phyloP scores from a whole-genome alignment of 2,113 vertebrate genomes.

The Paratilapia polleni region DNA sequence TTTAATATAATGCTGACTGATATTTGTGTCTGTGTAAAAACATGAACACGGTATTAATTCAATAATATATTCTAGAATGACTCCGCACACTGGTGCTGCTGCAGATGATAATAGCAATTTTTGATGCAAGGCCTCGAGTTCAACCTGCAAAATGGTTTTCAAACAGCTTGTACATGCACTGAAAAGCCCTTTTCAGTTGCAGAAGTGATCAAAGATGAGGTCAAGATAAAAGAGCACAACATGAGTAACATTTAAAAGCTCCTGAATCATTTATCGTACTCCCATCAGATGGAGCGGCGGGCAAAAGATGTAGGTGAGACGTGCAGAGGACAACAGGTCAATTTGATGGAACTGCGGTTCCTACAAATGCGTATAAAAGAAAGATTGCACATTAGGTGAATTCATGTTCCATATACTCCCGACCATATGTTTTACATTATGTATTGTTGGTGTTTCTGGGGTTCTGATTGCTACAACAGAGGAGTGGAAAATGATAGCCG shows the following conservation, averaged over 20 bases:
- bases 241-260: conserved; percentile 41
- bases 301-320: conserved; percentile 18
- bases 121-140: conserved; percentile 26
- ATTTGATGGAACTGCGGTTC: conserved; percentile 7
- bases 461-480: conserved; percentile 63
- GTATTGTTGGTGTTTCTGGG: conserved; percentile 26
- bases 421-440: conserved; percentile 64
- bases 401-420: conserved; percentile 26
- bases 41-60: neutral
- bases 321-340: conserved; percentile 19
- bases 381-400: conserved; percentile 14
- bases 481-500: conserved; percentile 57
- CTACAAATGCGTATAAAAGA: conserved; percentile 7
- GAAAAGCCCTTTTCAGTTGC: conserved; percentile 9
- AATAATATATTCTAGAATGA: conserved; percentile 3
- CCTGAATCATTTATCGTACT: conserved; percentile 49
- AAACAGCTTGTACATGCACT: neutral
- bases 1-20: neutral
- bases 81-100: neutral
- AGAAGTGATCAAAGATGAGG: conserved; percentile 54
- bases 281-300: conserved; percentile 20
- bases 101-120: conserved; percentile 13
- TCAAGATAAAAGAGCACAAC: conserved; percentile 55
- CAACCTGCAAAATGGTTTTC: conserved; percentile 37
- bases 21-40: neutral